Percentiles rank a stretch among this genome's conserved stretches.
Conservation (phyloP, 2,888 invertebrate species). For the Cataglyphis albicans region DNA sequence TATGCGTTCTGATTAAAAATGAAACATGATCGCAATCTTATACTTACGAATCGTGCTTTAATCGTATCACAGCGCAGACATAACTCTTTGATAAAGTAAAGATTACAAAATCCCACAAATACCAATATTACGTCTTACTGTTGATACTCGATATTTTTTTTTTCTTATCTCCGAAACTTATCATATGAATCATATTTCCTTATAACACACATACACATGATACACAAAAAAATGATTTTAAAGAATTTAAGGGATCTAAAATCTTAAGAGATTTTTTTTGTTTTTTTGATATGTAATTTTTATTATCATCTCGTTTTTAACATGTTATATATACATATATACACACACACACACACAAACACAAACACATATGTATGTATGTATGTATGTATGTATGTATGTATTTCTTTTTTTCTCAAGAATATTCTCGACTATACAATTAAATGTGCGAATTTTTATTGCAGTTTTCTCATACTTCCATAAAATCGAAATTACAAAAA, state of each 20-base stretch:
- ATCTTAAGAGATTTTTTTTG: neutral
- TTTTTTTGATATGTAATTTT: neutral
- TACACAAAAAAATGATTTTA: neutral
- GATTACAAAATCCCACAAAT: neutral
- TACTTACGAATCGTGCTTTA: neutral
- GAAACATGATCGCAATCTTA: neutral
- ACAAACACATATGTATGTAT: neutral
- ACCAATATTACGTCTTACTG: neutral
- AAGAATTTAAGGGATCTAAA: neutral
- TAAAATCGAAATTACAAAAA: constrained; percentile 34
- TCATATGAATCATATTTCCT: neutral
- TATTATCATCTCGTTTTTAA: neutral
- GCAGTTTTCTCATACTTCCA: constrained; percentile 59
- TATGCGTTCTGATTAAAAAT: neutral
- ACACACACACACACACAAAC: neutral
- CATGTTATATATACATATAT: neutral
- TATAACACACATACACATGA: neutral
- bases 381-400: neutral
- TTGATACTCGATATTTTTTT: neutral
- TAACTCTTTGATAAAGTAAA: neutral
- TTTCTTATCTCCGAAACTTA: neutral
- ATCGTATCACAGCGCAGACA: neutral
- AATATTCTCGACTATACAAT: neutral
- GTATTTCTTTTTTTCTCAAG: neutral
- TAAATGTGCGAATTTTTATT: constrained; percentile 16